A percentile compares a stretch with the other conserved stretches of the same genome.
Conservation (phyloP, 2,888 invertebrate genomes). For the Cephalotes varians region DNA sequence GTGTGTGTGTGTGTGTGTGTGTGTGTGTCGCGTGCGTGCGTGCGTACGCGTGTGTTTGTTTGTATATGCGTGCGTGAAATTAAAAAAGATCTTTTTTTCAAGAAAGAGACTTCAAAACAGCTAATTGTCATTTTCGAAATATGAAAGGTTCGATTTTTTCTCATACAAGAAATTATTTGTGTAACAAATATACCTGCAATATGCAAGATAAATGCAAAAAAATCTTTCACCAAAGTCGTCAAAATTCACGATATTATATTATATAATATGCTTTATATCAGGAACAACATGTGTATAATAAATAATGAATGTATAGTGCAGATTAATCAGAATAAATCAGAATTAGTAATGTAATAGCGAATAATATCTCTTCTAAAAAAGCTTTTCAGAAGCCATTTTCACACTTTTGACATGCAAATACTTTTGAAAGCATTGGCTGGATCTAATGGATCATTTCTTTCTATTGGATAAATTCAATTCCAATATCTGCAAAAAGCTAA, state of each 20-base stretch:
- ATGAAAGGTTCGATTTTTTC: not conserved
- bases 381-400: not conserved
- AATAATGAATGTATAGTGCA: not conserved
- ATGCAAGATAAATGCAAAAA: not conserved
- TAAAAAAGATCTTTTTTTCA: not conserved
- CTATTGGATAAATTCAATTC: not conserved
- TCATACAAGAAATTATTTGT: not conserved
- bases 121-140: not conserved
- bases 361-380: constrained; percentile 9
- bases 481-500: constrained; percentile 9
- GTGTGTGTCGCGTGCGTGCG: not conserved
- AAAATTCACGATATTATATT: not conserved
- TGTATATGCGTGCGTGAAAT: not conserved
- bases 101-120: not conserved
- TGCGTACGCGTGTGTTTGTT: not conserved
- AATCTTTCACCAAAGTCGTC: not conserved
- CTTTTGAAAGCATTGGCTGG: not conserved
- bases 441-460: not conserved
- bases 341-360: not conserved
- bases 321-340: not conserved
- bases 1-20: not conserved
- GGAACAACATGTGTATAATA: not conserved
- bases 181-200: not conserved
- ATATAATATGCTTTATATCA: not conserved
- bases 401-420: not conserved